Evolutionary conservation across 1,140 invertebrate species (phyloP).

Genomic region (Leptonema lineaticorne): DNA sequence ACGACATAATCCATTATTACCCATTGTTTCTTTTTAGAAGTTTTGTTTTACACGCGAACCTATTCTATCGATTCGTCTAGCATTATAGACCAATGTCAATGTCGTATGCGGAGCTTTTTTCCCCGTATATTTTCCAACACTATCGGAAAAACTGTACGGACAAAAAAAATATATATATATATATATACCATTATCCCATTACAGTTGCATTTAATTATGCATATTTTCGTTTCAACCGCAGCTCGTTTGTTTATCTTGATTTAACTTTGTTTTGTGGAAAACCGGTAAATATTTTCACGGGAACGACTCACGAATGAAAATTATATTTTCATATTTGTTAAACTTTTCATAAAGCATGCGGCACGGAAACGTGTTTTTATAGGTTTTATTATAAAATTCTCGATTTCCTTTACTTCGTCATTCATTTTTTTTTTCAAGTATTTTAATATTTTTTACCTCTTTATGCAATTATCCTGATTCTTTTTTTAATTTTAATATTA

Average conservation of each 20-base stretch:
- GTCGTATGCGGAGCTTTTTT: background rate
- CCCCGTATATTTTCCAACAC: background rate
- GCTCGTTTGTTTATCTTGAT: slow-evolving; percentile 10
- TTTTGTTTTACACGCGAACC: background rate
- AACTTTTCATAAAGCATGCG: no score
- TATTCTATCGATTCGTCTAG: background rate
- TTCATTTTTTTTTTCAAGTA: no score
- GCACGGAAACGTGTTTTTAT: no score
- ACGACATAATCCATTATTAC: slow-evolving; percentile 14
- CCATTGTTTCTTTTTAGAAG: background rate
- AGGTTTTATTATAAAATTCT: no score
- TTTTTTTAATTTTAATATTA: no score
- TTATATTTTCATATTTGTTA: background rate
- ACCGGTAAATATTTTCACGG: background rate
- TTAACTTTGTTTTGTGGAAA: background rate
- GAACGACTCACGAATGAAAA: background rate
- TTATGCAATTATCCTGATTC: no score
- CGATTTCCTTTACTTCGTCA: no score
- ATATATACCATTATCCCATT: background rate
- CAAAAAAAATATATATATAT: background rate
- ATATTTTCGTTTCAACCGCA: background rate
- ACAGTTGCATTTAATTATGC: slow-evolving; percentile 1
- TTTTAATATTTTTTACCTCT: no score
- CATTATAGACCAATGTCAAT: slow-evolving; percentile 1
- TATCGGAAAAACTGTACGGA: background rate